These are phyloP conservation scores for Platerodrilus igneus DNA, from an alignment of 2,888 invertebrate genomes.

Conservation along the genomic window DNA sequence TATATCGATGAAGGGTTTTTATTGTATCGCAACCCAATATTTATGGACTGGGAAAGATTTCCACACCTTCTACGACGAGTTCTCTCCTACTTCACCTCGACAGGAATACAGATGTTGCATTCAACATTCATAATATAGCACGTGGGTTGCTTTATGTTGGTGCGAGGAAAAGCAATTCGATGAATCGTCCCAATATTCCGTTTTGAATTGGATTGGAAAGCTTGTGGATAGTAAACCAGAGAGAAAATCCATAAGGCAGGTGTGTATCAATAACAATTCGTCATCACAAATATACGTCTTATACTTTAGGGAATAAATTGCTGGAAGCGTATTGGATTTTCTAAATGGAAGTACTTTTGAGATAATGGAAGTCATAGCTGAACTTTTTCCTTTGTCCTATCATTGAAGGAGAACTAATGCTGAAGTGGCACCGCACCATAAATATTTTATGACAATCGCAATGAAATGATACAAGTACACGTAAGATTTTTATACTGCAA, in stretches of 20 bases:
- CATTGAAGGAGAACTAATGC: too few relatives aligned
- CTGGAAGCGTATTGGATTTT: slow-evolving; percentile 24
- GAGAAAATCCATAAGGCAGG: slow-evolving; percentile 30
- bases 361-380: slow-evolving; percentile 14
- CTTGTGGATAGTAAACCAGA: slow-evolving; percentile 37
- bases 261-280: slow-evolving; percentile 28
- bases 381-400: slow-evolving; percentile 13
- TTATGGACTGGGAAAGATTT: slow-evolving; percentile 35
- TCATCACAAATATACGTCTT: slow-evolving; percentile 30
- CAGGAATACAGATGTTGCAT: slow-evolving; percentile 46
- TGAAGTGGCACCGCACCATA: too few relatives aligned
- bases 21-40: slow-evolving; percentile 34
- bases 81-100: slow-evolving; percentile 29
- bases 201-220: slow-evolving; percentile 45
- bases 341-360: slow-evolving; percentile 17
- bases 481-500: slow-evolving; percentile 29
- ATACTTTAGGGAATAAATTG: slow-evolving; percentile 24
- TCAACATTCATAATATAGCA: slow-evolving; percentile 47
- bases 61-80: slow-evolving; percentile 38
- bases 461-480: too few relatives aligned
- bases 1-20: slow-evolving; percentile 36
- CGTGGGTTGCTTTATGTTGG: slow-evolving; percentile 42
- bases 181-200: slow-evolving; percentile 45
- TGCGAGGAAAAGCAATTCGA: slow-evolving; percentile 44
- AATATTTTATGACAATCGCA: too few relatives aligned